Base-by-base conservation (phyloP, 1,140 invertebrate species). In the Euura saliciscinereae region DNA sequence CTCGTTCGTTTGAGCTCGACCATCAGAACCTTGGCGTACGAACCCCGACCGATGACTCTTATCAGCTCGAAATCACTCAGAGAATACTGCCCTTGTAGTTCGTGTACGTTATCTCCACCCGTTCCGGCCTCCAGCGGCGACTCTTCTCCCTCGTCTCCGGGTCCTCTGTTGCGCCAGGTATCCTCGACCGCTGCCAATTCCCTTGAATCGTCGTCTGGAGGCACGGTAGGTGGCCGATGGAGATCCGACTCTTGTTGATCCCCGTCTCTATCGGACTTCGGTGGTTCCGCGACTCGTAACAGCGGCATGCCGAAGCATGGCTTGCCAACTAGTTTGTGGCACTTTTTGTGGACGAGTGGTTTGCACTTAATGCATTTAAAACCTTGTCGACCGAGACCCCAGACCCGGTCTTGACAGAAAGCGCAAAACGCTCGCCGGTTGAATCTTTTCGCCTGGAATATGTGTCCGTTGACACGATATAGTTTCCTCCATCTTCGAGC, bases 341-440 rank as follows among this genome's bases (percentile, higher is more conserved):
- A 99, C 88, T 99, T 98, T 89, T 99, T 99, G 90, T 99, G 99
- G 45, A 99, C 97, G 78, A 99, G 91, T 74, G 99, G 88, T 86
- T 99, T 99, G 89, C 99, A 99, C 84, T 98, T 97, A 78, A 97
- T 97, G 88, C 99, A 99, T 86, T 99, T 99, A 91, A 98, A 99
- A 68, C 99, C 98, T 87, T 99, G 98, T 64, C 98, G 91, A 7
- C 99, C 99, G 66, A 99, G 90, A 7, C 99, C 99, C 98, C 98
- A 99, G 78, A 99, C 99, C 10, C 97, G 93, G 89, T 99, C 98
- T 78, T 95, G 92, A 87, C 98, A 99, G 88, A 95, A 99, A 75
- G 96, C 96, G 91, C 98, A 99, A 85, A 97, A 97, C 68, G 98
- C 98, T 88, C 95, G 92, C 96, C 99, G 88, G 7, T n/a, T n/a